These are phyloP conservation scores for Laothoe populi DNA, from an alignment of 2,888 invertebrate species.

Conservation along the genomic window DNA sequence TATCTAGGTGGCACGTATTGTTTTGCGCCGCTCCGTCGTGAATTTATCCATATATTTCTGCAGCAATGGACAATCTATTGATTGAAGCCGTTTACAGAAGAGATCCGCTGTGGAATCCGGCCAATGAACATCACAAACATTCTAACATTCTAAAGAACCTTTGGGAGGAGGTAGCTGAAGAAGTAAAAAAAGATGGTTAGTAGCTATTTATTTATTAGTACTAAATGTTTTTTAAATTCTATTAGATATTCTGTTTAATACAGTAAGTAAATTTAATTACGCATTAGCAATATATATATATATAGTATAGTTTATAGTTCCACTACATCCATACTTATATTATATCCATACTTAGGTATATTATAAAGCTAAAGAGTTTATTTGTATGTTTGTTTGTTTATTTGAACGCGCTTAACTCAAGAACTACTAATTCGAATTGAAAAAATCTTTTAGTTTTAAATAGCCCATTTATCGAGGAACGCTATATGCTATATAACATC, in stretches of 20 bases:
- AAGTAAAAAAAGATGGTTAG: constrained; percentile 32
- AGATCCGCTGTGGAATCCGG: constrained; percentile 35
- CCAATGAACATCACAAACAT: constrained; percentile 34
- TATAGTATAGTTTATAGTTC: too few relatives aligned
- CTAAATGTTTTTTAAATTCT: neutral
- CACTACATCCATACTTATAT: too few relatives aligned
- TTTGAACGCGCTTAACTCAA: too few relatives aligned
- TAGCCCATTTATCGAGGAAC: too few relatives aligned
- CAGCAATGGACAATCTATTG: constrained; percentile 33
- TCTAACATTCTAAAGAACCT: constrained; percentile 33
- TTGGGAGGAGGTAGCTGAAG: constrained; percentile 34
- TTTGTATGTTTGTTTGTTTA: too few relatives aligned
- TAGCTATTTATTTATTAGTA: neutral
- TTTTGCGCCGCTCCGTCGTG: constrained; percentile 7
- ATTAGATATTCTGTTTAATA: neutral
- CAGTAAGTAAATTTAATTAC: too few relatives aligned
- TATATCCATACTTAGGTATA: too few relatives aligned
- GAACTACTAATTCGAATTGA: too few relatives aligned
- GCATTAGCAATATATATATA: too few relatives aligned
- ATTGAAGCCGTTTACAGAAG: constrained; percentile 35
- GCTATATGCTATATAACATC: too few relatives aligned
- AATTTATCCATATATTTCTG: constrained; percentile 7
- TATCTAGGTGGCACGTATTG: constrained; percentile 22
- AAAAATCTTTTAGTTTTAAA: too few relatives aligned
- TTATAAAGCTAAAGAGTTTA: too few relatives aligned